A percentile compares a stretch with the other conserved stretches of the same genome.
phyloP scores from a whole-genome alignment of 2,888 invertebrate species.

The Mythimna loreyi region DNA sequence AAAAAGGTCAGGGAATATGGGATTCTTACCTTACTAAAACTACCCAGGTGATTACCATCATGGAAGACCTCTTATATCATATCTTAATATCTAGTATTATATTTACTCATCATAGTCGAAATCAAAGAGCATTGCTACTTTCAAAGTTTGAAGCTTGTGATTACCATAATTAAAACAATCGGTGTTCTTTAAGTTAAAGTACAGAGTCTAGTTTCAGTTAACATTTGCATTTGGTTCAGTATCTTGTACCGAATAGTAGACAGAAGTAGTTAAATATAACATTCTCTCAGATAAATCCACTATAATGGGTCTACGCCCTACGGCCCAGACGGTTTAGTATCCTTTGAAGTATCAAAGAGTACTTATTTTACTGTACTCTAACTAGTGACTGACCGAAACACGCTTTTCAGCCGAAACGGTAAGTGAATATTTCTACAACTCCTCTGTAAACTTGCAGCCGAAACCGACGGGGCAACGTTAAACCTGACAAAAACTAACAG shows the following conservation, averaged over 20 bases:
- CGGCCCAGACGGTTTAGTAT: conserved; percentile 29
- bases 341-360: conserved; percentile 55
- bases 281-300: conserved; percentile 29
- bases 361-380: conserved; percentile 39
- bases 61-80: too few species aligned
- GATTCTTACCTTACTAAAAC: too few species aligned
- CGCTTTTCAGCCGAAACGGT: too few species aligned
- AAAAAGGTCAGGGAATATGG: too few species aligned
- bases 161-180: neutral
- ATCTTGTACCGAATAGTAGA: conserved; percentile 13
- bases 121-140: neutral
- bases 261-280: conserved; percentile 28
- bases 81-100: too few species aligned
- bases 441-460: too few species aligned
- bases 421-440: too few species aligned
- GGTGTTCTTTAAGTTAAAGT: neutral
- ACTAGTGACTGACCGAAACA: too few species aligned
- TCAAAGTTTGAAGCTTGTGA: neutral
- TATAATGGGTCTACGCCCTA: conserved; percentile 28
- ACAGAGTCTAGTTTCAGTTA: neutral
- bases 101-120: too few species aligned
- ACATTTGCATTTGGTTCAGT: conserved; percentile 2
- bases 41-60: too few species aligned
- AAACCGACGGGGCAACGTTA: too few species aligned
- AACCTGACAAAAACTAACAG: too few species aligned